phyloP scores from a whole-genome alignment of 2,888 invertebrate genomes.

The Lepidonotus clava region DNA sequence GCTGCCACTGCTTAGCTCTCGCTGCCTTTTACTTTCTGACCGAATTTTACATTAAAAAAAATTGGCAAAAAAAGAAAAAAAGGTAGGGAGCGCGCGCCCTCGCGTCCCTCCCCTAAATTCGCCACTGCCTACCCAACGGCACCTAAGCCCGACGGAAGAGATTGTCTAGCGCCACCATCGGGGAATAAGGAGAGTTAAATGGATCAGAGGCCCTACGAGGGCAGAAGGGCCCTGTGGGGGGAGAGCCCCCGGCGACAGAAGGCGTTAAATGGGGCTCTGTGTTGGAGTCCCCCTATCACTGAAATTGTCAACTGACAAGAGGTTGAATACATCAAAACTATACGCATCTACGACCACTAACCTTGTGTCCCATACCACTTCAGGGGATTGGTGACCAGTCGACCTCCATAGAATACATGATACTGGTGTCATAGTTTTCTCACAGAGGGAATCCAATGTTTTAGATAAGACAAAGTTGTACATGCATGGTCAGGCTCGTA shows the following conservation, averaged over 20 bases:
- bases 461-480: too few relatives aligned
- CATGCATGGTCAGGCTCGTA: too few relatives aligned
- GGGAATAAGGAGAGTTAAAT: constrained; percentile 34
- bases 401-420: too few relatives aligned
- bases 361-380: neutral
- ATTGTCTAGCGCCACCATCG: neutral
- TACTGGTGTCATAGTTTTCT: too few relatives aligned
- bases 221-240: constrained; percentile 10
- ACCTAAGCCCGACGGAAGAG: neutral
- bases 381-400: too few relatives aligned
- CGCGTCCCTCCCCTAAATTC: neutral
- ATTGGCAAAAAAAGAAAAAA: too few relatives aligned
- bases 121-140: neutral
- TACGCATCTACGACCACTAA: neutral
- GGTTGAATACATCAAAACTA: constrained; percentile 23
- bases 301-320: neutral
- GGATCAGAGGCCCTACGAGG: constrained; percentile 35
- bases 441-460: too few relatives aligned
- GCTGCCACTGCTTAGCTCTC: too few relatives aligned
- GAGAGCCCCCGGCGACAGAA: neutral
- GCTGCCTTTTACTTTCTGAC: too few relatives aligned
- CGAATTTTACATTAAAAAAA: too few relatives aligned
- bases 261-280: constrained; percentile 22
- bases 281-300: constrained; percentile 35
- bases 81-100: too few relatives aligned